Base-by-base conservation (phyloP, 64 coral and sea anemone species). In the Exaiptasia diaphana region DNA sequence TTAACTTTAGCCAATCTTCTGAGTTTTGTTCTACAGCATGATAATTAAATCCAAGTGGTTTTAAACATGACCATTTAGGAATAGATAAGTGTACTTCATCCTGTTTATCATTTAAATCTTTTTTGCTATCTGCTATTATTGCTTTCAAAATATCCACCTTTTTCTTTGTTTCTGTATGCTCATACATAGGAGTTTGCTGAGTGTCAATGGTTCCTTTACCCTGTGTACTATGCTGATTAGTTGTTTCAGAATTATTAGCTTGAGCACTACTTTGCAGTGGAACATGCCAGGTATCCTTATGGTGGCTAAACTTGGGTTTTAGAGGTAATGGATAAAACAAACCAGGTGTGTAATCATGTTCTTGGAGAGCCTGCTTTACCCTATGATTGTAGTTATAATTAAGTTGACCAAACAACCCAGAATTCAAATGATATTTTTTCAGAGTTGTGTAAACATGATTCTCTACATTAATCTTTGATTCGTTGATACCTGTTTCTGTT, bases 381-480 rank as follows among this genome's bases (percentile, higher is more conserved):
- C 79, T 82, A 24, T 82, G 69, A 82, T 82, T 38, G 28, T 82
- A 30, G 79, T 68, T 82, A 28, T 53, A 82, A 68, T 82, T 82
- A 26, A 82, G 79, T 46, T 82, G 79, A 49, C 28, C 79, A 82
- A 52, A 71, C 28, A 83, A 83, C 24, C 65, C 64, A 83, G 80
- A 83, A 70, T 71, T 71, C 13, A 71, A 32, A 4, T 14, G 38
- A 52, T 82, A 50, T 53, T 82, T 82, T 46, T 71, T 23, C 63
- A 82, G 38, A 28, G 79, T 82, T 22, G 41, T 30, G 60, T 82
- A 82, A 68, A 82, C 79, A 67, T 82, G 79, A 39, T 82, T 82
- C 46, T 72, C 67, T 9, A 72, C 67, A 73, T 45, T 83, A 62
- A 71, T 43, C 35, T 8, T 4, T 46, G 79, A 45, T 13, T 82